Base-by-base conservation (phyloP, 2,888 invertebrate genomes). In the Torymus aiolomorphi region DNA sequence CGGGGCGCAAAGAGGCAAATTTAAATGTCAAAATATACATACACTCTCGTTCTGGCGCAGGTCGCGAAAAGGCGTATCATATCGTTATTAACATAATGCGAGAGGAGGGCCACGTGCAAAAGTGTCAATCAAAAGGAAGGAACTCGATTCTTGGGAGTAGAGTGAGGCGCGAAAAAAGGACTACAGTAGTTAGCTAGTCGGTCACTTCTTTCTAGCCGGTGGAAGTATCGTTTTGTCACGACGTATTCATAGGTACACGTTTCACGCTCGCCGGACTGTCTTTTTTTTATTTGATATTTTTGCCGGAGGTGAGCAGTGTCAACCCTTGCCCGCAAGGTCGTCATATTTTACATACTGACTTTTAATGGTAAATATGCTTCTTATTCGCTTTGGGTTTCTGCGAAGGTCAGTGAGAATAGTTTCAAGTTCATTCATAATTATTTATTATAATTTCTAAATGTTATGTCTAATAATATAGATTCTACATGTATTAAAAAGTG, bases 1-100 rank as follows among this genome's bases (percentile, higher is more conserved):
- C n/a, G 8, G 51, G 76, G 61, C 57, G 13, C 13, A 16, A 8
- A 18, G 52, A 49, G 11, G 31, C 14, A 74, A 82, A 82, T 82
- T 82, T 82, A 86, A 89, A 88, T 89, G 90, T 89, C 90, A 90
- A 89, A 90, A 89, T 89, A 89, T 84, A 87, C 89, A 90, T 89
- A 89, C 84, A 87, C 85, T 81, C 85, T 65, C n/a, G 14, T 20
- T 57, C 24, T 54, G 85, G 82, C 82, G 83, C 84, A 84, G 78
- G 82, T 66, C 80, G 70, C 57, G 83, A 86, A 74, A 80, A 81
- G 83, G 76, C 75, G 84, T 89, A 89, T 90, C 88, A 88, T 88
- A 86, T 87, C 85, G 86, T 84, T 85, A 89, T 90, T 90, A 89
- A 84, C 89, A 90, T 90, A 90, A 87, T 86, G 84, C 85, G 85